Base-by-base conservation (phyloP, 2,888 invertebrate genomes). In the Anorthoa munda region DNA sequence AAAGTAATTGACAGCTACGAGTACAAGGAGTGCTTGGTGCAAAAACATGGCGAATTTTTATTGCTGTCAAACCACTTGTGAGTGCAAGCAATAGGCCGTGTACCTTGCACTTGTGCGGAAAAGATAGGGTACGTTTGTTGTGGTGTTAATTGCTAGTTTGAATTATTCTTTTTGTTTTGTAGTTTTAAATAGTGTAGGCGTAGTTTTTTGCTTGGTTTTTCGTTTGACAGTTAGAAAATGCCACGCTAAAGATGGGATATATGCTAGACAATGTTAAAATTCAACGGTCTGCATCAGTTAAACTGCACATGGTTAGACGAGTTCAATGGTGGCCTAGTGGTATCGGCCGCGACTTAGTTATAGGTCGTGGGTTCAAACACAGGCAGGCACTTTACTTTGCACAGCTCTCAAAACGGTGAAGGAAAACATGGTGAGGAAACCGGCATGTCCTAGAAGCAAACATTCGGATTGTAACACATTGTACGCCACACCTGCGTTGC, bases 1-100 rank as follows among this genome's bases (percentile, higher is more conserved):
- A 89, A 78, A 84, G 87, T 92, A 93, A 94, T 93, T 95, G 95
- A 94, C 95, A 94, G 94, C 81, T 89, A 92, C 91, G 89, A 94
- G 94, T 89, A 92, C 91, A 90, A 94, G 94, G 91, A 94, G 94
- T 89, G 90, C 81, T 90, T 89, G 91, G 92, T 93, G 93, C 92
- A 92, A 94, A 94, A 95, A 95, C 93, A 95, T 95, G 95, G 94
- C 92, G 90, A 92, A 92, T 91, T 94, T 93, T 93, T 91, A 92
- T 92, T 90, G 92, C 93, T 93, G 94, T 94, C 94, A 94, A 92
- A 90, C 92, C 92, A 92, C 90, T 93, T 90, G 91, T 83, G 82
- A 81, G 77, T 75, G 72, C 58, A 75, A 78, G 76, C 69, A 70
- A 68, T 80, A 67, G 60, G 48, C 46, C 39, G 74, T 86, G 71